Evolutionary conservation across 2,113 vertebrate species (phyloP).

Genomic region (Eleginops maclovinus): DNA sequence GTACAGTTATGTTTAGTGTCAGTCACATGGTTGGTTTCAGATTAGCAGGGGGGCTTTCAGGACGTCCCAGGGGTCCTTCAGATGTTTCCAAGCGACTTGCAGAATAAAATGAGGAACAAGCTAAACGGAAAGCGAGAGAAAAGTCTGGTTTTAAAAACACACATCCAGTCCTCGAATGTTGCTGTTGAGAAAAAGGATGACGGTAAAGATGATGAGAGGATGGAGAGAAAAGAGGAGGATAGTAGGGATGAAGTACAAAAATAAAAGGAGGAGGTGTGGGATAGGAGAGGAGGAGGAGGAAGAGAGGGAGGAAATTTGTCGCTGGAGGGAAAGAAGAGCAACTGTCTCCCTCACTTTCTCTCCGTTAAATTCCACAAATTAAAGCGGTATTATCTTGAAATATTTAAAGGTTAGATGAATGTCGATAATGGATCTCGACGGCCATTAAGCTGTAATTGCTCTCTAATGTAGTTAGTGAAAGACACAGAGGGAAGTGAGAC

Average conservation of each 20-base stretch:
- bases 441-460: constrained; percentile 95
- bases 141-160: background rate
- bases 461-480: constrained; percentile 92
- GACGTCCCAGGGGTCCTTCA: constrained; percentile 29
- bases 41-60: constrained; percentile 16
- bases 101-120: constrained; percentile 54
- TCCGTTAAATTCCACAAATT: constrained; percentile 92
- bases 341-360: constrained; percentile 33
- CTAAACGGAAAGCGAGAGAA: constrained; percentile 18
- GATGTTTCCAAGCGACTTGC: constrained; percentile 22
- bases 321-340: constrained; percentile 58
- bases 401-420: constrained; percentile 97
- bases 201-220: background rate
- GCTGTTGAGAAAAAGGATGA: background rate
- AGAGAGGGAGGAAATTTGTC: background rate
- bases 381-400: constrained; percentile 94
- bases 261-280: background rate
- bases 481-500: constrained; percentile 59
- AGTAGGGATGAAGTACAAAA: too few relatives aligned
- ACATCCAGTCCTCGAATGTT: background rate
- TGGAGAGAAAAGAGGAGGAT: background rate
- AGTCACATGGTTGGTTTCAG: constrained; percentile 6
- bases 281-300: too few relatives aligned
- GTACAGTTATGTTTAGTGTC: background rate
- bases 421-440: constrained; percentile 94